These are phyloP conservation scores for Phania funesta DNA, from an alignment of 2,888 invertebrate species.

Conservation along the genomic window DNA sequence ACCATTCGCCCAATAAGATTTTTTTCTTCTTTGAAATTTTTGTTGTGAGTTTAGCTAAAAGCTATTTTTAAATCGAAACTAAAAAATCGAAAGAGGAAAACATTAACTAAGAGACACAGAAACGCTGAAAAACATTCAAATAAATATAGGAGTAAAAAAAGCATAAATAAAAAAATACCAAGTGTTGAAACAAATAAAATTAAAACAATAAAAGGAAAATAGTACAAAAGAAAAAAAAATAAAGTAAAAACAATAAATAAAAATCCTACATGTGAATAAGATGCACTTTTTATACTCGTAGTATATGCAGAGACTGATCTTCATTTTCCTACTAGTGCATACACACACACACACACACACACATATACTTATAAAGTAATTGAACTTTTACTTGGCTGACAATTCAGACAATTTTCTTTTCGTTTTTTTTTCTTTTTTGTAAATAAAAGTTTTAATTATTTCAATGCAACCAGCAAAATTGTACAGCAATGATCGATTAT, in stretches of 20 bases:
- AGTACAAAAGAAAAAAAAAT: neutral
- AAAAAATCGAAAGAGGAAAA: slow-evolving; percentile 45
- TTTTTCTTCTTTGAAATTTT: slow-evolving; percentile 73
- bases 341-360: too few relatives aligned
- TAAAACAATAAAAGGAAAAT: neutral
- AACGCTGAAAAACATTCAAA: slow-evolving; percentile 19
- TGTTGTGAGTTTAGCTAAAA: slow-evolving; percentile 79
- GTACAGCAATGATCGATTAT: too few relatives aligned
- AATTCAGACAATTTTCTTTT: too few relatives aligned
- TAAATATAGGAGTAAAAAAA: neutral
- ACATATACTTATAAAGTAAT: too few relatives aligned
- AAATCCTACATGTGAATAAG: slow-evolving; percentile 7
- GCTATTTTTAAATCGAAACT: slow-evolving; percentile 77
- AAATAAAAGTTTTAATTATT: too few relatives aligned
- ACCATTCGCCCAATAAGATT: slow-evolving; percentile 59
- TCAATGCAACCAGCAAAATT: too few relatives aligned
- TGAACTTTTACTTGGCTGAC: too few relatives aligned
- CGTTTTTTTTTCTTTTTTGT: too few relatives aligned
- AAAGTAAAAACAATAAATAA: slow-evolving; percentile 12
- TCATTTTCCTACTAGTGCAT: neutral
- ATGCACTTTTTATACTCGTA: neutral
- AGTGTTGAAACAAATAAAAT: slow-evolving; percentile 25
- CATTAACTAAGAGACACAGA: slow-evolving; percentile 35
- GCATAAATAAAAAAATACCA: slow-evolving; percentile 8
- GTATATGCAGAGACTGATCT: neutral